Conservation (phyloP, 2,797 vertebrate species). For the Halcyon chelicuti region DNA sequence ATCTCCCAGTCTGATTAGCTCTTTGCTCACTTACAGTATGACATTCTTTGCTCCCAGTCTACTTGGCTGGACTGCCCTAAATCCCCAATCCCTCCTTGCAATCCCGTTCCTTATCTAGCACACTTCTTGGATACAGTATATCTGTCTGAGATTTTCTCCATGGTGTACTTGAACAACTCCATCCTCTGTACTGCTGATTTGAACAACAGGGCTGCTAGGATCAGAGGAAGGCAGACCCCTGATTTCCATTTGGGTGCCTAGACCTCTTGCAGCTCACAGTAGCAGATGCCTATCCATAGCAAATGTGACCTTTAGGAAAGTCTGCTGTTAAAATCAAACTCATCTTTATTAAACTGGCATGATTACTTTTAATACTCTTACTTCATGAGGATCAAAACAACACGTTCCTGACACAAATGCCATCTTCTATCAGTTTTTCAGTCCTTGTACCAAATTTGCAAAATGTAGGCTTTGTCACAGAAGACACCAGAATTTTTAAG, state of each 20-base stretch:
- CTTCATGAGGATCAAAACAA: background rate
- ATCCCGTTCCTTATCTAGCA: background rate
- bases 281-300: background rate
- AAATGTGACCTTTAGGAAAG: background rate
- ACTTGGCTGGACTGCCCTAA: background rate
- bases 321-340: background rate
- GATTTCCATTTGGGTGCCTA: background rate
- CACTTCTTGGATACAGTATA: background rate
- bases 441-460: background rate
- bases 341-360: background rate
- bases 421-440: background rate
- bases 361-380: background rate
- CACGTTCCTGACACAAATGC: background rate
- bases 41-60: background rate
- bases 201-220: background rate
- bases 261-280: background rate
- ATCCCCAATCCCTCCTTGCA: background rate
- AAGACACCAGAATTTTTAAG: slow-evolving; percentile 10
- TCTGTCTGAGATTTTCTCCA: background rate
- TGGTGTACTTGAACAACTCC: background rate
- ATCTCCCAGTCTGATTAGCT: background rate
- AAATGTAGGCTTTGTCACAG: background rate
- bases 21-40: background rate
- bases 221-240: background rate
- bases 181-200: background rate